Conservation (phyloP, 2,888 invertebrate species). For the Acanthacorydalis orientalis region DNA sequence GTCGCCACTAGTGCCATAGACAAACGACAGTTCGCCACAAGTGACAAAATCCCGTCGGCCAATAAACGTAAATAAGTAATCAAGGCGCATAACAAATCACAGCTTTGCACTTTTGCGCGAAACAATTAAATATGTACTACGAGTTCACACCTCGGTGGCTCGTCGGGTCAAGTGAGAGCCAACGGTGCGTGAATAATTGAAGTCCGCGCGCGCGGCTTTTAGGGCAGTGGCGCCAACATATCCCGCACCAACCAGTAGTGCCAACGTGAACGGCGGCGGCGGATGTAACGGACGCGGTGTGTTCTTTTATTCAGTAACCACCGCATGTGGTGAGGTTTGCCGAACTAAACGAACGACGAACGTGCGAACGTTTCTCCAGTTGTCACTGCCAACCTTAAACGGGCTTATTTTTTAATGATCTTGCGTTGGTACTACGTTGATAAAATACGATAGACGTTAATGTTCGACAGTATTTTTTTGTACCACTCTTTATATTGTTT, state of each 20-base stretch:
- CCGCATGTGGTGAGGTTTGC: not conserved
- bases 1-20: too few species aligned
- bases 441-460: too few species aligned
- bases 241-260: not conserved
- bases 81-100: constrained; percentile 6
- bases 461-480: too few species aligned
- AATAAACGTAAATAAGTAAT: constrained; percentile 6
- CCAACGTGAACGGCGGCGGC: not conserved
- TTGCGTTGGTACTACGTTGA: too few species aligned
- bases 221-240: constrained; percentile 1
- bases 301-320: constrained; percentile 4
- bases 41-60: constrained; percentile 2
- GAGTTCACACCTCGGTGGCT: constrained; percentile 5
- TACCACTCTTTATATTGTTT: too few species aligned
- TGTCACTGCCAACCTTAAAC: not conserved
- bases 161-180: not conserved
- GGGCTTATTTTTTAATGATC: too few species aligned
- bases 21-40: not conserved
- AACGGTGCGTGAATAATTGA: constrained; percentile 1
- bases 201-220: constrained; percentile 1
- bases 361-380: not conserved
- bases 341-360: not conserved
- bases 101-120: constrained; percentile 6
- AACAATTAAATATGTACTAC: constrained; percentile 6
- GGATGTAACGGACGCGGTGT: not conserved